A percentile compares a stretch with the other conserved stretches of the same genome.
These are phyloP conservation scores for Loripinus fragilis DNA, from an alignment of 2,888 invertebrate species.

Conservation along the genomic window DNA sequence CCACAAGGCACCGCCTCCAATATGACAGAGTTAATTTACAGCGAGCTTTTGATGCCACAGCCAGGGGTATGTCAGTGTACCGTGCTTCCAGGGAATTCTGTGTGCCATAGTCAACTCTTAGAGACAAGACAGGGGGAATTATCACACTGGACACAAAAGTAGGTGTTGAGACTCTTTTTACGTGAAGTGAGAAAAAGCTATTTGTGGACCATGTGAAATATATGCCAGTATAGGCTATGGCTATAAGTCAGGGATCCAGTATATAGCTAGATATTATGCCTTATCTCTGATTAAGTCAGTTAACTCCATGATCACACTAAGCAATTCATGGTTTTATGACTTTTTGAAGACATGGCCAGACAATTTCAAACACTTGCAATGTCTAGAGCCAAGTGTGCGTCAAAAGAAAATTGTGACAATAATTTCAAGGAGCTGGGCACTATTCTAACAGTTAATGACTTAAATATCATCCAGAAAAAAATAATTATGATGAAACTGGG, in stretches of 20 bases:
- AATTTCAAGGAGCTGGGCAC: conserved; percentile 40
- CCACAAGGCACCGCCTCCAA: no score
- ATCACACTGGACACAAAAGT: conserved; percentile 26
- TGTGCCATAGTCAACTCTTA: conserved; percentile 38
- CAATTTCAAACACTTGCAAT: conserved; percentile 32
- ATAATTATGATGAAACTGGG: conserved; percentile 50
- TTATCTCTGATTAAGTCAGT: conserved; percentile 22
- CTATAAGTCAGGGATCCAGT: conserved; percentile 28
- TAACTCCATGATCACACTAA: conserved; percentile 18
- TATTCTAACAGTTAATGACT: conserved; percentile 22
- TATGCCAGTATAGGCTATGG: conserved; percentile 44
- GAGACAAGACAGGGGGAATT: conserved; percentile 34
- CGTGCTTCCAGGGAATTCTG: conserved; percentile 25
- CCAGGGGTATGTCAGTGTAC: conserved; percentile 34
- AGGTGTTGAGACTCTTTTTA: conserved; percentile 22
- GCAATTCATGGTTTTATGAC: conserved; percentile 45
- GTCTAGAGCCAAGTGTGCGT: conserved; percentile 37
- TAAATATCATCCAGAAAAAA: conserved; percentile 31
- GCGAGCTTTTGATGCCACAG: conserved; percentile 28
- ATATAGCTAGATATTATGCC: conserved; percentile 39
- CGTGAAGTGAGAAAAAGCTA: conserved; percentile 18
- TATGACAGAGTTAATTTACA: conserved; percentile 28
- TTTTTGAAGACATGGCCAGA: conserved; percentile 41
- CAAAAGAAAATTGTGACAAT: conserved; percentile 22
- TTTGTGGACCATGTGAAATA: conserved; percentile 35